Evolutionary conservation across 2,888 invertebrate genomes (phyloP).

Genomic region (Ptychoptera albimana): DNA sequence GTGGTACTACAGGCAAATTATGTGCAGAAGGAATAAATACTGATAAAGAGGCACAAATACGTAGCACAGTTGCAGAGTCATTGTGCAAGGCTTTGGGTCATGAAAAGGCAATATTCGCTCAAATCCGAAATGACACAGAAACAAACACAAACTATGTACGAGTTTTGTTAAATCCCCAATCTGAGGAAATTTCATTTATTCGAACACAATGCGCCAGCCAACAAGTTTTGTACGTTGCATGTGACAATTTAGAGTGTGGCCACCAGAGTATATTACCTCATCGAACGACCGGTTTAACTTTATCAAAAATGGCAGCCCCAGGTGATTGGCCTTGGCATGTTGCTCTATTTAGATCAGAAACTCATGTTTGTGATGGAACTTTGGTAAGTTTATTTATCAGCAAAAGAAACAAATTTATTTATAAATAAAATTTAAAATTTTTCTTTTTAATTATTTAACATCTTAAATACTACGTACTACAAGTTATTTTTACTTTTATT

Average conservation of each 20-base stretch:
- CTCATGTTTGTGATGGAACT: conserved; percentile 79
- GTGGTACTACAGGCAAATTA: conserved; percentile 61
- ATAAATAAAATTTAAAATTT: no score
- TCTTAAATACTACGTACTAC: no score
- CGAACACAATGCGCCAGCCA: conserved; percentile 57
- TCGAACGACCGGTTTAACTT: conserved; percentile 23
- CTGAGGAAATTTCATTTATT: conserved; percentile 65
- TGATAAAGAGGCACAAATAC: conserved; percentile 30
- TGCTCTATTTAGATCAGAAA: conserved; percentile 63
- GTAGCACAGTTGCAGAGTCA: conserved; percentile 56
- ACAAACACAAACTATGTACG: conserved; percentile 52
- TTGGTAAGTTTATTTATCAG: conserved; percentile 33
- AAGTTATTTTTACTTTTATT: no score
- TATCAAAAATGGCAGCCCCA: conserved; percentile 57
- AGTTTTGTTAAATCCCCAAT: conserved; percentile 58
- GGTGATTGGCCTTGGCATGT: conserved; percentile 93
- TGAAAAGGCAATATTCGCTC: conserved; percentile 51
- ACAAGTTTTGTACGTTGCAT: conserved; percentile 64
- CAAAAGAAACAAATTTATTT: no score
- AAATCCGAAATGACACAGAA: conserved; percentile 44
- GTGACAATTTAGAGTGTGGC: conserved; percentile 61
- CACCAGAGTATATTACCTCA: conserved; percentile 39
- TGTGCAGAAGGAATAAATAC: conserved; percentile 64
- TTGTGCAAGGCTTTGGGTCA: conserved; percentile 62
- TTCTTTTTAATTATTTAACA: no score